Percentiles rank a stretch among this genome's conserved stretches.
These are phyloP conservation scores for Ceramica pisi DNA, from an alignment of 2,888 invertebrate genomes.

Conservation along the genomic window DNA sequence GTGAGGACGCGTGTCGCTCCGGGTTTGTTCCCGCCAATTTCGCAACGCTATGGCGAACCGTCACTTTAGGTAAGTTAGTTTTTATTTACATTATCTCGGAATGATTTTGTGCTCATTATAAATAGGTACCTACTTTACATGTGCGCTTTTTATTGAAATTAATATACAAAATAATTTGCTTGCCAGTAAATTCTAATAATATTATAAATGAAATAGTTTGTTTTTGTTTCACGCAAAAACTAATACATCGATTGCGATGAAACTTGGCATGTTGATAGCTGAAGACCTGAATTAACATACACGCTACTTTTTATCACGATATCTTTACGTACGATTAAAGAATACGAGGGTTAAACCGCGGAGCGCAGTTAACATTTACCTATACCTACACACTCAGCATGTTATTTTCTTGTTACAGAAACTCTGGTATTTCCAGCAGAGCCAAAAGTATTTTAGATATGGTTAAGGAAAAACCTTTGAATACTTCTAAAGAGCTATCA, in stretches of 20 bases:
- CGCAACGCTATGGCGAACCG: conserved; percentile 11
- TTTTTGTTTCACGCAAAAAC: not conserved
- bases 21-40: conserved; percentile 17
- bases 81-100: not conserved
- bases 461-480: too few species aligned
- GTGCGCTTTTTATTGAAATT: conserved; percentile 10
- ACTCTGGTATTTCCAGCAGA: conserved; percentile 3
- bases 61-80: conserved; percentile 9
- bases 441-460: conserved; percentile 14
- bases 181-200: conserved; percentile 8
- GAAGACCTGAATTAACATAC: too few species aligned
- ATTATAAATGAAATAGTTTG: not conserved
- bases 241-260: not conserved
- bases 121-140: conserved; percentile 2
- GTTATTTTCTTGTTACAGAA: conserved; percentile 8
- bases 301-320: too few species aligned
- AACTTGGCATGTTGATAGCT: too few species aligned
- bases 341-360: too few species aligned
- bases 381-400: not conserved
- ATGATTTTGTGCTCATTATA: conserved; percentile 1
- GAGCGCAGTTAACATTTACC: not conserved
- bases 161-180: conserved; percentile 12
- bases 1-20: conserved; percentile 17
- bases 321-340: conserved; percentile 8
- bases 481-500: too few species aligned